phyloP scores from a whole-genome alignment of 1,140 invertebrate species.

The Aphelinus atriplicis region DNA sequence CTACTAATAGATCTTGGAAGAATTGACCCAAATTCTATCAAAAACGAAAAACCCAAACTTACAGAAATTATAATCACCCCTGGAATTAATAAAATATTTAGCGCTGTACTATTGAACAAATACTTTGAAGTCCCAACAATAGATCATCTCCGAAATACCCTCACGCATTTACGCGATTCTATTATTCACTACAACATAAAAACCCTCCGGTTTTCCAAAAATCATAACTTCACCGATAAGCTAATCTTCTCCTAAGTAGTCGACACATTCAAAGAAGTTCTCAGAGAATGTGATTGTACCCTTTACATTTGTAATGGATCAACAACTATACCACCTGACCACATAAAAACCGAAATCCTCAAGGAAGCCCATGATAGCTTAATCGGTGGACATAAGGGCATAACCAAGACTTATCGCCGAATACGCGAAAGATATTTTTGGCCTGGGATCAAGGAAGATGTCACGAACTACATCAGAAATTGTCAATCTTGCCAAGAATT shows the following conservation, averaged over 20 bases:
- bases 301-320: too few species aligned
- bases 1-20: not conserved
- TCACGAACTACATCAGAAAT: not conserved
- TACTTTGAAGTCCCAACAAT: not conserved
- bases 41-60: not conserved
- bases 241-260: not conserved
- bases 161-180: not conserved
- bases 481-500: not conserved
- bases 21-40: not conserved
- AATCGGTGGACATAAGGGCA: too few species aligned
- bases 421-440: too few species aligned
- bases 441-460: not conserved
- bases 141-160: not conserved
- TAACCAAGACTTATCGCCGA: too few species aligned
- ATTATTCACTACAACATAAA: not conserved
- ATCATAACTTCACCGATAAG: not conserved
- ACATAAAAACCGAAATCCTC: too few species aligned
- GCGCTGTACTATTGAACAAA: not conserved
- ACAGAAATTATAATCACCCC: not conserved
- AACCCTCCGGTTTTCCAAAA: not conserved
- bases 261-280: not conserved
- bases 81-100: not conserved
- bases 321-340: too few species aligned
- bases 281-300: too few species aligned
- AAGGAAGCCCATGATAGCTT: too few species aligned